These are phyloP conservation scores for Seriola dumerili DNA, from an alignment of 2,113 vertebrate genomes.

Conservation along the genomic window DNA sequence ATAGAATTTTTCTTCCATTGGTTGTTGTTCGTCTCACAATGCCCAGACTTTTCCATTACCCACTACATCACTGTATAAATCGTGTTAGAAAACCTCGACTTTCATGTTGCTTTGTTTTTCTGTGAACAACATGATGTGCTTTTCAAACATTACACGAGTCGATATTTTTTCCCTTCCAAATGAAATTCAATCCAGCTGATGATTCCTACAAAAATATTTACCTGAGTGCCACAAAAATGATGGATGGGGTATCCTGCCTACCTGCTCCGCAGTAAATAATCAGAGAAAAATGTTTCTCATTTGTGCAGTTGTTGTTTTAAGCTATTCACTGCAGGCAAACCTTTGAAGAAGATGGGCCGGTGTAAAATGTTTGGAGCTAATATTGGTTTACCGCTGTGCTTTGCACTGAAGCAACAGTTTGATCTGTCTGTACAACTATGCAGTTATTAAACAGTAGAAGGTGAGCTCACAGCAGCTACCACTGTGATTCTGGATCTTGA, in stretches of 20 bases:
- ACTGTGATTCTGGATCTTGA: not conserved
- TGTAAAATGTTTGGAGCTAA: not conserved
- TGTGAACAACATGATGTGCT: slow-evolving; percentile 22
- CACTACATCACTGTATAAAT: slow-evolving; percentile 22
- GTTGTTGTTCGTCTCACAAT: slow-evolving; percentile 37
- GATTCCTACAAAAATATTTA: slow-evolving; percentile 23
- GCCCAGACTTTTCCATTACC: not conserved
- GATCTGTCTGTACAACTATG: slow-evolving; percentile 10
- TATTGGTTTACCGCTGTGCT: slow-evolving; percentile 16
- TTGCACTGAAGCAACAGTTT: slow-evolving; percentile 34
- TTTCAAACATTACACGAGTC: not conserved
- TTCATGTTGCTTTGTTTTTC: slow-evolving; percentile 23
- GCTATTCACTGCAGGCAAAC: slow-evolving; percentile 1
- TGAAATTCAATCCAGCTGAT: slow-evolving; percentile 10
- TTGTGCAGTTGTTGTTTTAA: slow-evolving; percentile 30
- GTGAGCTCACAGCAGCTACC: slow-evolving; percentile 21
- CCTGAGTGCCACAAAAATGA: slow-evolving; percentile 16
- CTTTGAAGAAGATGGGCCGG: slow-evolving; percentile 44
- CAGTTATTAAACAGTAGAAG: slow-evolving; percentile 23
- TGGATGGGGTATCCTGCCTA: slow-evolving; percentile 15
- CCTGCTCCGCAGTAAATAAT: slow-evolving; percentile 11
- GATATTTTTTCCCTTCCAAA: not conserved
- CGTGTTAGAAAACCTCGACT: slow-evolving; percentile 13
- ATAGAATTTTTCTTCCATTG: slow-evolving; percentile 56
- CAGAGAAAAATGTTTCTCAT: not conserved